Base-by-base conservation (phyloP, 1,140 invertebrate genomes). In the Vanessa tameamea region DNA sequence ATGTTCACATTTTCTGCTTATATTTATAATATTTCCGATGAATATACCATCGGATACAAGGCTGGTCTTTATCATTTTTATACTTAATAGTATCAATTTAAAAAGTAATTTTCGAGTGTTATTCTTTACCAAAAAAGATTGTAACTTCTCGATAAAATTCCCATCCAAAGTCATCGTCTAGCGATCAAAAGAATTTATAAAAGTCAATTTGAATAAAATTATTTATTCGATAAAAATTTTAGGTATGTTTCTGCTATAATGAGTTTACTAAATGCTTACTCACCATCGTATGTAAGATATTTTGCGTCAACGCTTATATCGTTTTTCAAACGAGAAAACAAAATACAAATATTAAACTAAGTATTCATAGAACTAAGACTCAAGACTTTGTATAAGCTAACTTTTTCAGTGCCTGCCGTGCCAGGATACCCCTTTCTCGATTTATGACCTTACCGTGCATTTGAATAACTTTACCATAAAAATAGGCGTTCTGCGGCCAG, bases 401-500 rank as follows among this genome's bases (percentile, higher is more conserved):
- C 66, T 74, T 74, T 69, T 69, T 69, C 72, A 69, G 84, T 78
- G 83, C 80, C 81, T 84, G 78, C 81, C 81, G 81, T 84, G 79
- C 81, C 83, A 84, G 82, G 78, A 82, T 80, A 89, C 85, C 85
- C 85, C 84, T 90, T 88, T 85, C 76, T 78, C 81, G 83, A 90
- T 88, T 89, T 90, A 90, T 89, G 87, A 87, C 82, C 78, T 82
- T 81, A 83, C 75, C 86, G 82, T 85, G 83, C 84, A 90, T 92
- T 90, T 92, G 87, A 90, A 92, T 92, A 92, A 89, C 83, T 88
- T 89, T 89, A 86, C 83, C 85, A 89, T 90, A 92, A 90, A 92
- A 92, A 90, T 89, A 90, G 85, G 85, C 87, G 81, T 87, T 84
- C 80, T 84, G 87, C 70, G 87, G 87, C 81, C 83, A 84, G 80